Evolutionary conservation across 2,888 invertebrate species (phyloP), one percentile per base, ranked within the genome.

Genomic region (Metallyticus violacea): DNA sequence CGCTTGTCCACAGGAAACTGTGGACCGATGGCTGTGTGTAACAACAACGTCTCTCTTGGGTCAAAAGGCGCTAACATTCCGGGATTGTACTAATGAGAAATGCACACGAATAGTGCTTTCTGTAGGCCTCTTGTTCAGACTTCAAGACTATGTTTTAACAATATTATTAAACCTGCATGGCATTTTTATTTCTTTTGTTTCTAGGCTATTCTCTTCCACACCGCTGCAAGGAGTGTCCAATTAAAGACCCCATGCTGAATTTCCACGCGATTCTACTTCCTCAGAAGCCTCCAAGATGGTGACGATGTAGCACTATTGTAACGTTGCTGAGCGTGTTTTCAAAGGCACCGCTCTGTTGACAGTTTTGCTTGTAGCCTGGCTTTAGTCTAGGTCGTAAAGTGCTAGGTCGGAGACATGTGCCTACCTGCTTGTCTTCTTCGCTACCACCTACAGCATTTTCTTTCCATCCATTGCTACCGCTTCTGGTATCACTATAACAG

Each of bases 281-380:
- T 30, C 7, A 40, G 40, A 9, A 62, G 22, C 40, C 30, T 81
- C 30, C 40, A 9, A 4, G n/a, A 29, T 29, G 30, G 25, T 30
- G 81, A 81, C 81, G 30, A n/a, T 30, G 40, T 77, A 83, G 76
- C 83, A 83, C 83, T 83, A 83, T 77, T 83, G 83, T 77, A 83
- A 83, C 25, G 83, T 83, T 83, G 81, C n/a, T 81, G 29, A 81
- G 30, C 81, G 30, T 80, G 83, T 83, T 29, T 62, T 83, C 83
- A 83, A 83, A 83, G 83, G 83, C 77, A 83, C 83, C 83, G 83
- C 83, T 83, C 77, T 76, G 83, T 83, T 83, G 83, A 77, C 83
- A 83, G 83, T 83, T 83, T 83, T 77, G 22, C 77, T 77, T 83
- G 83, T 83, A 83, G 25, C 77, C 7, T 77, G 83, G 28, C 76